phyloP scores from a whole-genome alignment of 2,888 invertebrate species.

The Griposia aprilina region DNA sequence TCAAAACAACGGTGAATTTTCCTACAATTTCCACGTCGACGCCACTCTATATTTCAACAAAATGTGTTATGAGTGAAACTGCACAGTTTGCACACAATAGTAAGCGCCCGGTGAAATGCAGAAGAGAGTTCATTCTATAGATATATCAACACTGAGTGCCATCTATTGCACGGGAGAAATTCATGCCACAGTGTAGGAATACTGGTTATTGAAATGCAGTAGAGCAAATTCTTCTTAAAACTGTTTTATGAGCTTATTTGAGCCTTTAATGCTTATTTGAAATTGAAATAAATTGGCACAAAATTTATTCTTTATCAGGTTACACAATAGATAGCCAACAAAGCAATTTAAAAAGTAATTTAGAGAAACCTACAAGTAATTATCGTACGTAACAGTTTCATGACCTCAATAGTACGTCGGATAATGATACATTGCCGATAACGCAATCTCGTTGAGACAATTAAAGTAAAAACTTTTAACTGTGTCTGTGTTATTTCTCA shows the following conservation, averaged over 20 bases:
- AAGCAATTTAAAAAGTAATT: background rate
- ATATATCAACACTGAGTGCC: slow-evolving; percentile 26
- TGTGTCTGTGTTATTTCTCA: background rate
- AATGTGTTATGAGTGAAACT: slow-evolving; percentile 14
- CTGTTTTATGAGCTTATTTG: no score
- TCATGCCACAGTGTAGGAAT: slow-evolving; percentile 10
- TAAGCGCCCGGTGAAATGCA: slow-evolving; percentile 11
- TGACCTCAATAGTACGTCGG: background rate
- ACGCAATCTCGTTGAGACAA: background rate
- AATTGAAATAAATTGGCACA: background rate
- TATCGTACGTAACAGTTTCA: background rate
- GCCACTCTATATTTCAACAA: background rate
- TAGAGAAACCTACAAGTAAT: background rate
- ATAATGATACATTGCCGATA: background rate
- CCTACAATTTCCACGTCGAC: background rate
- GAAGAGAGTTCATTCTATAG: slow-evolving; percentile 17
- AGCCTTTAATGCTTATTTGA: no score
- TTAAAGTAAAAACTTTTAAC: background rate
- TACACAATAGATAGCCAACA: background rate
- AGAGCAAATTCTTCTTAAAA: background rate
- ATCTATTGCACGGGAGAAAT: slow-evolving; percentile 25
- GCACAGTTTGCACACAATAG: slow-evolving; percentile 4
- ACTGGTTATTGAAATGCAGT: background rate
- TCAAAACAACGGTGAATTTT: background rate
- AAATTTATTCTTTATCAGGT: background rate